Evolutionary conservation across 2,888 invertebrate genomes (phyloP).

Genomic region (Heteropelma amictum): DNA sequence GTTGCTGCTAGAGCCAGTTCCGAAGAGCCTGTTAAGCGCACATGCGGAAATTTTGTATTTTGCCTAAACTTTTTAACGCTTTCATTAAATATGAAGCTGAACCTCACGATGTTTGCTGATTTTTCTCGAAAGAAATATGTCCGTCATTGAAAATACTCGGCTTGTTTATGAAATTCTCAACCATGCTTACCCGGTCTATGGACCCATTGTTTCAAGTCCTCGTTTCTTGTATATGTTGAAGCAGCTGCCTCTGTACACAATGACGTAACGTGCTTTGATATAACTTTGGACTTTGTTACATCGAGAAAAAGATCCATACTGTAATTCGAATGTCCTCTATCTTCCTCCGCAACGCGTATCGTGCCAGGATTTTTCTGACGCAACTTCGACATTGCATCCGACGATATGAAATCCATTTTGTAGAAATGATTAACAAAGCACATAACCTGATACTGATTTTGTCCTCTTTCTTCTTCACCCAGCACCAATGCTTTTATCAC

Average conservation of each 20-base stretch:
- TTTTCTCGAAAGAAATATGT: too few species aligned
- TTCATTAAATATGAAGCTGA: too few species aligned
- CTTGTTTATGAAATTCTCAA: too few species aligned
- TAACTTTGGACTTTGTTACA: constrained; percentile 83
- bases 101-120: too few species aligned
- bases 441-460: constrained; percentile 92
- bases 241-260: constrained; percentile 89
- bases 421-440: constrained; percentile 95
- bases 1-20: constrained; percentile 86
- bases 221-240: constrained; percentile 87
- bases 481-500: constrained; percentile 92
- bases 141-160: too few species aligned
- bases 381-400: constrained; percentile 97
- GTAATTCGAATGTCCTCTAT: constrained; percentile 89
- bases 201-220: constrained; percentile 89
- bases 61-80: background rate
- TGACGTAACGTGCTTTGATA: constrained; percentile 86
- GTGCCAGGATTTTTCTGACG: constrained; percentile 94
- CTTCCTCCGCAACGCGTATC: constrained; percentile 93
- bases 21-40: constrained; percentile 82
- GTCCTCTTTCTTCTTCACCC: constrained; percentile 95
- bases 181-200: constrained; percentile 83
- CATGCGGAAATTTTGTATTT: background rate
- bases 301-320: constrained; percentile 91
- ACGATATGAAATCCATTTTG: constrained; percentile 96